phyloP scores from a whole-genome alignment of 2,888 invertebrate species.

The Drosophila longiperda region DNA sequence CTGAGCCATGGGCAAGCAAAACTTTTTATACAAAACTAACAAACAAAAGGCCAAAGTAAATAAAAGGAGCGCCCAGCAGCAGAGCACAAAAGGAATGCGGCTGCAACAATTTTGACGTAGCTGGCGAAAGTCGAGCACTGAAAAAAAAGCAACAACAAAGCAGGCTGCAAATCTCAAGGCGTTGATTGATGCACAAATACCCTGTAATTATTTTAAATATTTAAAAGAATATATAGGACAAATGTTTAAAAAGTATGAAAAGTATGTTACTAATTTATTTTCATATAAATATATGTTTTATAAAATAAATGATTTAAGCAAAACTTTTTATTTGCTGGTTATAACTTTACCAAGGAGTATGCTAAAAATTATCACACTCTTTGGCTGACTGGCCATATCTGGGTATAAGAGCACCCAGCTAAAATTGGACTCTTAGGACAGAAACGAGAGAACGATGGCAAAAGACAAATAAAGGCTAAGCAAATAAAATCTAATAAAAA shows the following conservation, averaged over 20 bases:
- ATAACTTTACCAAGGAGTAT: constrained; percentile 11
- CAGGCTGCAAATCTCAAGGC: not conserved
- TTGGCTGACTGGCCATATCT: constrained; percentile 30
- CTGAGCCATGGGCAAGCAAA: constrained; percentile 47
- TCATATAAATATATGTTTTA: not conserved
- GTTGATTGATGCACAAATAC: not conserved
- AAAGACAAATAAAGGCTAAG: constrained; percentile 77
- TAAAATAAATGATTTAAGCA: not conserved
- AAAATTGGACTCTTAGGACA: constrained; percentile 68
- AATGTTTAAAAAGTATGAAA: not conserved
- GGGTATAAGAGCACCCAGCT: constrained; percentile 35
- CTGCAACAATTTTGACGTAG: constrained; percentile 48
- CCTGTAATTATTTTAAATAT: not conserved
- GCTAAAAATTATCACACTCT: constrained; percentile 55
- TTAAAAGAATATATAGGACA: not conserved
- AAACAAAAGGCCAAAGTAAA: constrained; percentile 75
- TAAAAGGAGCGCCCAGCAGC: constrained; percentile 54
- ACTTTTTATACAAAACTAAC: constrained; percentile 70
- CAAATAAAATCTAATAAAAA: constrained; percentile 79
- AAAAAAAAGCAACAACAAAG: constrained; percentile 38
- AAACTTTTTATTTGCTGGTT: not conserved
- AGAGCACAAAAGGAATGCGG: constrained; percentile 46
- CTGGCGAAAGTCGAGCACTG: constrained; percentile 35
- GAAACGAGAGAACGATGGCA: constrained; percentile 35
- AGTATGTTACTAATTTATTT: not conserved